phyloP scores from a whole-genome alignment of 2,888 invertebrate species.

The Synanthedon tipuliformis region DNA sequence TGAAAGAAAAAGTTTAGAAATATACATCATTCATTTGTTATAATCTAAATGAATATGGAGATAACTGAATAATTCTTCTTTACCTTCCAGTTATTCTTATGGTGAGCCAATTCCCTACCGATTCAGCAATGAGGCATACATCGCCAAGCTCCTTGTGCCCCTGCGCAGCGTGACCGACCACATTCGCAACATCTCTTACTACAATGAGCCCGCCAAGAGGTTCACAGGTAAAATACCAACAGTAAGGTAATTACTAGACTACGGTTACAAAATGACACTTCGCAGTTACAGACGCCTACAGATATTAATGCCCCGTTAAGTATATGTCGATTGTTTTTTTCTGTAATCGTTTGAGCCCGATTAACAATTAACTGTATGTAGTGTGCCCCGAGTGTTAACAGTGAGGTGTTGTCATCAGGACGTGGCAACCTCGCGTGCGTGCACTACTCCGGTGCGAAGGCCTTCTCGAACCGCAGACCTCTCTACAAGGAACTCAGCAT shows the following conservation, averaged over 20 bases:
- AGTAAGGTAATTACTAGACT: not conserved
- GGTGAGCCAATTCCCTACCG: slow-evolving; percentile 71
- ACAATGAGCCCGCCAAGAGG: slow-evolving; percentile 75
- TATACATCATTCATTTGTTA: too few species aligned
- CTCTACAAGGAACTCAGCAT: slow-evolving; percentile 81
- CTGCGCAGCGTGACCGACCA: slow-evolving; percentile 72
- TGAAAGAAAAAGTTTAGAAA: too few species aligned
- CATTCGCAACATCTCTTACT: slow-evolving; percentile 74
- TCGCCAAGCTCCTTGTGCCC: slow-evolving; percentile 76
- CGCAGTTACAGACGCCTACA: not conserved
- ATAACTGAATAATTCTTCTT: too few species aligned
- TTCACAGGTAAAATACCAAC: slow-evolving; percentile 70
- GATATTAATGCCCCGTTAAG: not conserved
- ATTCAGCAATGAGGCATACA: slow-evolving; percentile 78
- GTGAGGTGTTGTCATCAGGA: slow-evolving; percentile 72
- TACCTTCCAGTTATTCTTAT: slow-evolving; percentile 59
- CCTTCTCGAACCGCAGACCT: slow-evolving; percentile 80
- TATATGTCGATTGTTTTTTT: not conserved
- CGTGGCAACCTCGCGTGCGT: slow-evolving; percentile 87
- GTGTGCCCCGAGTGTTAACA: slow-evolving; percentile 51
- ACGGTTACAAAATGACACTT: not conserved
- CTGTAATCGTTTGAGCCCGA: slow-evolving; percentile 13
- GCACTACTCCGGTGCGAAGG: slow-evolving; percentile 85
- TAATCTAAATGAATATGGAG: too few species aligned
- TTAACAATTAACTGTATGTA: slow-evolving; percentile 42